These are phyloP conservation scores for Campylomormyrus tamandua DNA, from an alignment of 2,113 vertebrate genomes.

Conservation along the genomic window DNA sequence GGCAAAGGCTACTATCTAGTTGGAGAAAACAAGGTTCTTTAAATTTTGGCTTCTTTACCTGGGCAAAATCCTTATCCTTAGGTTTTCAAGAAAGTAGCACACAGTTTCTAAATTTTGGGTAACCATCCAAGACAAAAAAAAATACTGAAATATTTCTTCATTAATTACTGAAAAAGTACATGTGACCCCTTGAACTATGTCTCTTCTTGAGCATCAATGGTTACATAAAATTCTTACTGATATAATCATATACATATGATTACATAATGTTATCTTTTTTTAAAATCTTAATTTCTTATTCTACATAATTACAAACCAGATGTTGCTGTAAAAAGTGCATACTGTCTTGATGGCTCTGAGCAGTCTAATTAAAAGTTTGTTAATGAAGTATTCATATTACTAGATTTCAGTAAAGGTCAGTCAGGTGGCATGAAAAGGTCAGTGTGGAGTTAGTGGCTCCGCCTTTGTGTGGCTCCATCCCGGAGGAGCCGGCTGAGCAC, in stretches of 20 bases:
- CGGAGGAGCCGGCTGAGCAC: constrained; percentile 69
- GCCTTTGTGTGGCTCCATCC: constrained; percentile 49
- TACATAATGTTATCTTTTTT: neutral
- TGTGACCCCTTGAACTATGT: neutral
- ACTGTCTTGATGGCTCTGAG: neutral
- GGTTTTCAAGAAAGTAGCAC: neutral
- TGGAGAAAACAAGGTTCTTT: neutral
- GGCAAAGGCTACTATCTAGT: neutral
- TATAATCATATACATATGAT: neutral
- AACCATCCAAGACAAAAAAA: neutral
- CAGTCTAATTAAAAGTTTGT: neutral
- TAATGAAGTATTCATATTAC: neutral
- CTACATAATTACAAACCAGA: neutral
- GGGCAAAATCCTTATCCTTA: no score
- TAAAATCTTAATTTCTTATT: neutral
- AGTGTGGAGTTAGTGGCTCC: neutral
- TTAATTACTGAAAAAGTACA: neutral
- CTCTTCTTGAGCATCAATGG: neutral
- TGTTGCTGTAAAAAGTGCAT: neutral
- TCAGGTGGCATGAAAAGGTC: neutral
- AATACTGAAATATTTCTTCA: neutral
- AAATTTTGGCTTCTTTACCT: neutral
- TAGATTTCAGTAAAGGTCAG: neutral
- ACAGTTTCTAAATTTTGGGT: neutral
- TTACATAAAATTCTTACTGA: neutral